Conservation (phyloP, 2,888 invertebrate species). For the Leucophenga maculata region DNA sequence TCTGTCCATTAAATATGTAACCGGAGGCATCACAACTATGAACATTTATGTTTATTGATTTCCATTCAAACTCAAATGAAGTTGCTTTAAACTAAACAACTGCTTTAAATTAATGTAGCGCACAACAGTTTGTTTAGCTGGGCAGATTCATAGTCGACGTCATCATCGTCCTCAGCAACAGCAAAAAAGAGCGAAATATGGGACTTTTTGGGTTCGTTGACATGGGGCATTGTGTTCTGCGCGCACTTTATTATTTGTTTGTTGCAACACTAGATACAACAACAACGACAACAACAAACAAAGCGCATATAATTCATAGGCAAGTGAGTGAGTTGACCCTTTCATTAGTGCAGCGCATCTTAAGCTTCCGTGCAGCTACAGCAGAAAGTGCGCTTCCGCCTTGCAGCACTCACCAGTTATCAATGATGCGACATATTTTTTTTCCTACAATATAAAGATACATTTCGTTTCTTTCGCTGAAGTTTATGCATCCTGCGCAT, state of each 20-base stretch:
- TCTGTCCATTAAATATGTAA: too few relatives aligned
- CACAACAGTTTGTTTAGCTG: background rate
- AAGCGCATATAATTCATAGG: constrained; percentile 63
- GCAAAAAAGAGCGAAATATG: constrained; percentile 55
- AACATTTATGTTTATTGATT: too few relatives aligned
- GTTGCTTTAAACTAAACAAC: background rate
- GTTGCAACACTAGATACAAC: constrained; percentile 50
- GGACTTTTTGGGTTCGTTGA: constrained; percentile 65
- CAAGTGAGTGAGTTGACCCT: constrained; percentile 50
- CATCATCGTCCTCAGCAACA: constrained; percentile 9
- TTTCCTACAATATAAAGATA: background rate
- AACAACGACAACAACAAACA: constrained; percentile 48
- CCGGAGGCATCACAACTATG: too few relatives aligned
- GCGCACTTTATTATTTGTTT: constrained; percentile 63
- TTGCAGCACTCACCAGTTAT: constrained; percentile 8
- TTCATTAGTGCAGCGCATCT: constrained; percentile 55
- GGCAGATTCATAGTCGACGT: too few relatives aligned
- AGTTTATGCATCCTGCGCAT: constrained; percentile 65
- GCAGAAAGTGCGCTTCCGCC: constrained; percentile 6
- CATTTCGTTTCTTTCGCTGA: constrained; percentile 32
- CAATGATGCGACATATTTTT: constrained; percentile 24
- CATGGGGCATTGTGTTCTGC: constrained; percentile 62
- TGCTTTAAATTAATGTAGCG: background rate
- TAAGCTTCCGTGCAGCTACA: constrained; percentile 18
- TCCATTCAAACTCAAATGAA: background rate